Conservation (phyloP, 2,113 vertebrate species). For the Ceyx melanurus region DNA sequence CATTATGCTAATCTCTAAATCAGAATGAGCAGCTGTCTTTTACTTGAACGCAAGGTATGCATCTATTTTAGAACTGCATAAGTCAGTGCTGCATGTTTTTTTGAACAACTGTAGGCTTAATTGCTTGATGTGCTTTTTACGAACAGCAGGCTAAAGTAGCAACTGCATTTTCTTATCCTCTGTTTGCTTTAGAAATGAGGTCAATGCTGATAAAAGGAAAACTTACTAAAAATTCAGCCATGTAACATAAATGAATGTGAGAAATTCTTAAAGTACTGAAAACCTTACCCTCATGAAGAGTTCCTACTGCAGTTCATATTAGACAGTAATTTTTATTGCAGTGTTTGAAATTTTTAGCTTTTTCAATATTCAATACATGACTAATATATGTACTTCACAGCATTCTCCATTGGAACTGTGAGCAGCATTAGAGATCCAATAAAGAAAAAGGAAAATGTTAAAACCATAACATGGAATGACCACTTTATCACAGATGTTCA, state of each 20-base stretch:
- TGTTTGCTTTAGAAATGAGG: background rate
- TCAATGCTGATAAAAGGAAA: constrained; percentile 6
- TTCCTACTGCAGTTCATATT: background rate
- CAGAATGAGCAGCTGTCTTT: constrained; percentile 75
- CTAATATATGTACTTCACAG: background rate
- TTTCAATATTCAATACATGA: background rate
- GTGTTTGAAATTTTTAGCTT: background rate
- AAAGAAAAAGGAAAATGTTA: constrained; percentile 3
- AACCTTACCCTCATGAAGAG: background rate
- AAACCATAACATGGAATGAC: background rate
- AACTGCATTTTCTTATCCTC: constrained; percentile 25
- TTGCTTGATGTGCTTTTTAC: constrained; percentile 51
- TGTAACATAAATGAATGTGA: background rate
- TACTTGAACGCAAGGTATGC: constrained; percentile 70
- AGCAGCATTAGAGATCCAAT: background rate
- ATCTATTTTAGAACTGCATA: constrained; percentile 75
- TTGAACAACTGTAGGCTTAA: constrained; percentile 70
- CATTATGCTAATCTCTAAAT: constrained; percentile 78
- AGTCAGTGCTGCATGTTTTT: constrained; percentile 62
- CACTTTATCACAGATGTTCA: background rate
- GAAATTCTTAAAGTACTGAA: background rate
- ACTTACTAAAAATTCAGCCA: background rate
- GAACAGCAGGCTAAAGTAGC: constrained; percentile 32
- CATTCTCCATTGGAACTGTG: background rate
- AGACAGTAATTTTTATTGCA: background rate